Evolutionary conservation across 2,113 vertebrate genomes (phyloP), one percentile per base, ranked within the genome.

Genomic region (Urocitellus parryii): DNA sequence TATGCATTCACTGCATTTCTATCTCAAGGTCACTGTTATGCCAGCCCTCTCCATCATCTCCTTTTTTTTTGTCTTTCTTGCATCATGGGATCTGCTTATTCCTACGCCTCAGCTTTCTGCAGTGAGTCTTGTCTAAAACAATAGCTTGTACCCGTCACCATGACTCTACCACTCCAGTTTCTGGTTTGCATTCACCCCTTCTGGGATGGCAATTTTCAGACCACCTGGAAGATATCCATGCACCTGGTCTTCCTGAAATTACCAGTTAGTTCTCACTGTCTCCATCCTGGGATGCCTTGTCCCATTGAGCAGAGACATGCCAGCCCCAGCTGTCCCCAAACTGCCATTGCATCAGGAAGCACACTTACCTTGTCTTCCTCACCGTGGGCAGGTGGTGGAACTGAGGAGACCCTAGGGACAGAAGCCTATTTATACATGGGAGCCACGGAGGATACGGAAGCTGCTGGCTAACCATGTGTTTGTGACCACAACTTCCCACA

Each of bases 391-490:
- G 83, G 48, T 0, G 17, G 45, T 48, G 56, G 73, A 45, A 93
- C 39, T 88, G 39, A 74, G 48, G 63, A 76, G 70, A 72, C 63
- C 34, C 12, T 29, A 0, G 18, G 45, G 17, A 53, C 27, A 22
- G 80, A 96, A 25, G 7, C 20, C 94, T 97, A 22, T 97, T 97
- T 97, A 97, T 97, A 97, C 25, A 16, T 4, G 45, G 45, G 93
- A 97, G 85, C 78, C 94, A 82, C 1, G 0, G 3, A 48, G 74
- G 56, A 86, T 72, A 0, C 68, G 73, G 88, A 92, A 96, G 20
- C 83, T 88, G 34, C 45, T 61, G 58, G n/a, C 56, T 51, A 58
- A 34, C 51, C 88, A 88, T 63, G 82, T 76, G 81, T 39, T 79
- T 82, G 68, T 88, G 94, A 94, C 20, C 78, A 74, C 58, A 72